Base-by-base conservation (phyloP, 1,140 invertebrate genomes). In the Neodiprion fabricii region DNA sequence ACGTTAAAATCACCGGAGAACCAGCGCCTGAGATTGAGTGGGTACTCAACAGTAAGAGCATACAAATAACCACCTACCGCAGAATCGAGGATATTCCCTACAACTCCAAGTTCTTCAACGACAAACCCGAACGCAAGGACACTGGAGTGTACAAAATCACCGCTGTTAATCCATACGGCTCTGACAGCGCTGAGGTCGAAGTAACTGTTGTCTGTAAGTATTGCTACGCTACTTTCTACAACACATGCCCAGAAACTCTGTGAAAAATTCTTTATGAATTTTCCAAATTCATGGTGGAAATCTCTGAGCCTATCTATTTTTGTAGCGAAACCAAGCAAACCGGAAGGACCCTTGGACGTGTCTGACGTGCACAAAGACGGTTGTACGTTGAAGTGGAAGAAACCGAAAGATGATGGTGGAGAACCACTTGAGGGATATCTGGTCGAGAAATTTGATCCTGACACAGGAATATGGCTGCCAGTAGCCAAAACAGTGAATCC, bases 391-490 rank as follows among this genome's bases (percentile, higher is more conserved):
- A 96, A 97, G 84, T 99, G 98, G 98, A 98, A 98, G 85, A 94
- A 96, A 87, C 97, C 98, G 1, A 98, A 97, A 84, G 98, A 99
- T 86, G 98, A 99, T 86, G 98, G 98, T 74, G 98, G 98, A 10
- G 95, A 97, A 84, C 96, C 96, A 3, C 94, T 99, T 79, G 96
- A 97, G 81, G 94, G 93, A 50, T 99, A 99, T 86, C 89, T 98
- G 67, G 94, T 99, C 14, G 98, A 99, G 88, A 99, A 99, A 86
- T 95, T 95, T 85, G 96, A 98, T 88, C 92, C 95, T 5, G 96
- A 97, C 77, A 96, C 95, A 23, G 96, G 96, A 10, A 91, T 96
- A 73, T 98, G 96, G 96, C 82, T 98, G 73, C 96, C 96, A 17
- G 94, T 96, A 70, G 96, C 95, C 67, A 95, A 95, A 86, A 93